These are phyloP conservation scores for Poeciliopsis infans DNA, from an alignment of 2,797 vertebrate genomes.

Conservation along the genomic window DNA sequence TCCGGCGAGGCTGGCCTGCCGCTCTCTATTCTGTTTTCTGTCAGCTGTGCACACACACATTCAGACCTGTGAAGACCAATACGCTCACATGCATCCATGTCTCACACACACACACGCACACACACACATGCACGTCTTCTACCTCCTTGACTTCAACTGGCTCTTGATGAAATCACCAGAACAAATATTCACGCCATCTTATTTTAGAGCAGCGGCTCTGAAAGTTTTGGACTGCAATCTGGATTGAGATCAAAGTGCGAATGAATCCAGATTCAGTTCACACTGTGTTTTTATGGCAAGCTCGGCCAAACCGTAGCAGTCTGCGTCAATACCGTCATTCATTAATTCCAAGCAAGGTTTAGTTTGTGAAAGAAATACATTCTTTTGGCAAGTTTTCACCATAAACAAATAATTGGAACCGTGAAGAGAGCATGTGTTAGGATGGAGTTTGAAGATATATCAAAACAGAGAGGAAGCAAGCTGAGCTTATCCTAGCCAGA, in stretches of 20 bases:
- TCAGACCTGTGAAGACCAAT: slow-evolving; percentile 25
- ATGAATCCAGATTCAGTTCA: neutral
- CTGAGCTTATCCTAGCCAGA: neutral
- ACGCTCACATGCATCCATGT: slow-evolving; percentile 10
- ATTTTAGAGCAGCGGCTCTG: slow-evolving; percentile 71
- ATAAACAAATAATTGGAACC: neutral
- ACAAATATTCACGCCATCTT: slow-evolving; percentile 68
- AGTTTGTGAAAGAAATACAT: neutral
- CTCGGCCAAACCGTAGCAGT: neutral
- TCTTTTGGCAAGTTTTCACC: neutral
- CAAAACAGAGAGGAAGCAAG: neutral
- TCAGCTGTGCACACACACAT: slow-evolving; percentile 54
- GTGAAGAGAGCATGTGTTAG: neutral
- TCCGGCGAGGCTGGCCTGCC: slow-evolving; percentile 67
- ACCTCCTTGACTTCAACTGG: slow-evolving; percentile 50
- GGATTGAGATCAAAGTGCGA: neutral
- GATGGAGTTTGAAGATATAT: neutral
- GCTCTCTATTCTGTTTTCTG: slow-evolving; percentile 78
- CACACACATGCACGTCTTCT: slow-evolving; percentile 7
- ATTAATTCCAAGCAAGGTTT: neutral
- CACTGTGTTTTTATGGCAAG: neutral
- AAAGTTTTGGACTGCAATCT: neutral
- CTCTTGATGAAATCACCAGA: slow-evolving; percentile 68
- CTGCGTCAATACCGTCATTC: neutral
- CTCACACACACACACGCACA: neutral